Evolutionary conservation across 2,113 vertebrate genomes (phyloP), one percentile per base, ranked within the genome.

Genomic region (Tylochromis polylepis): DNA sequence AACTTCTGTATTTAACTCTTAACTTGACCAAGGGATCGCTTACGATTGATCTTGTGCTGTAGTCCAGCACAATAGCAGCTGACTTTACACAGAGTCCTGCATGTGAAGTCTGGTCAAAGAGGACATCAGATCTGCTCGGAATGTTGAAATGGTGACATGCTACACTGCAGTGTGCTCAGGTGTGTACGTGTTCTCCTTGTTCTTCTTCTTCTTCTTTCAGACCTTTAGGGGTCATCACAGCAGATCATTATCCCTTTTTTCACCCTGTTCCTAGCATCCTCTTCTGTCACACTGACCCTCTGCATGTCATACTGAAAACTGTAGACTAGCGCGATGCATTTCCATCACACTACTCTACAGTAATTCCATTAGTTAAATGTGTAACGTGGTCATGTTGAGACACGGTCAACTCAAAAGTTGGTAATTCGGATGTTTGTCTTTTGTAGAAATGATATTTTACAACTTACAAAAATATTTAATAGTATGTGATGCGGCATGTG

Each of bases 401-500:
- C 11, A 14, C 4, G 1, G 20, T 65, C 60, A 65, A 11, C 20
- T 65, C 34, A n/a, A 12, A 65, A 12, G 10, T 75, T 51, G 3
- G 6, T 11, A 51, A 51, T 6, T 75, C 18, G 24, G 70, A 75
- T 18, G 18, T 49, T 75, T 49, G 0, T 29, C 24, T 72, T 72
- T 72, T 72, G 22, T 18, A 27, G 6, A 29, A 72, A 72, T 49
- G 0, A 29, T 75, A 49, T 51, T 75, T 75, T 51, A 75, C 24
- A 75, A 20, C 36, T 36, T 10, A 62, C 41, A 29, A 27, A 49
- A 29, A 29, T 11, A 75, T 75, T 29, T 49, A 49, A 72, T 27
- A 4, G 15, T 18, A 18, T 24, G 11, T 67, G 34, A 41, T 8
- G 62, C 0, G 0, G 11, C n/a, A 0, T 41, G n/a, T 4, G 11